These are phyloP conservation scores for Acrossocheilus fasciatus DNA, from an alignment of 2,797 vertebrate genomes.

Conservation along the genomic window DNA sequence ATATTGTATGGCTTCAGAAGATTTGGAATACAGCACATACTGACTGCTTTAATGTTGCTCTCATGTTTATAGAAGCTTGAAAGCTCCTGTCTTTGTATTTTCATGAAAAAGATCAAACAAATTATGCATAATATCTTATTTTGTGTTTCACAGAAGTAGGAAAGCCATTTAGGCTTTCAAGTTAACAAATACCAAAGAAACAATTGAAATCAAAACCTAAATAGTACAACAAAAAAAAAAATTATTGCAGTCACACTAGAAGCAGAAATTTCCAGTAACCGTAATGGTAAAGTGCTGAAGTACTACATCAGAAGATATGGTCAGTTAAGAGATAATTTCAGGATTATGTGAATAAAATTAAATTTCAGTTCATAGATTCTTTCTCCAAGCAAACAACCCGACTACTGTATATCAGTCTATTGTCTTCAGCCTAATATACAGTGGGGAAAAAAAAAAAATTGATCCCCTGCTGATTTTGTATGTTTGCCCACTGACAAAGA, in stretches of 20 bases:
- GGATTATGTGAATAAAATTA: not conserved
- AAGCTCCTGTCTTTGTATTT: not conserved
- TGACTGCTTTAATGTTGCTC: not conserved
- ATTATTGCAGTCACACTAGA: not conserved
- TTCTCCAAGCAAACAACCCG: not conserved
- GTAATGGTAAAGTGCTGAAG: not conserved
- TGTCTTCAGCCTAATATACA: not conserved
- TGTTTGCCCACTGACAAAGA: no score
- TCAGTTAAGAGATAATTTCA: not conserved
- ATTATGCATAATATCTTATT: not conserved
- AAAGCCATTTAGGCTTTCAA: not conserved
- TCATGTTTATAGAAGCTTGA: not conserved
- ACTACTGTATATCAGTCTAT: not conserved
- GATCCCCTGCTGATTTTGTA: no score
- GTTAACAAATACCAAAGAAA: not conserved
- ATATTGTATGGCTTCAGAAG: not conserved
- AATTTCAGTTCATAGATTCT: no score
- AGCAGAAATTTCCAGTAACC: no score
- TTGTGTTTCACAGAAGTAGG: not conserved
- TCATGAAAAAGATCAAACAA: not conserved
- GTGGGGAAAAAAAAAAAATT: no score
- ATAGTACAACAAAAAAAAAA: no score
- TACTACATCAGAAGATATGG: not conserved
- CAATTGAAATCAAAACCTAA: not conserved
- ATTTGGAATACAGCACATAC: not conserved